phyloP scores from a whole-genome alignment of 2,113 vertebrate genomes.

The Heloderma charlesbogerti region DNA sequence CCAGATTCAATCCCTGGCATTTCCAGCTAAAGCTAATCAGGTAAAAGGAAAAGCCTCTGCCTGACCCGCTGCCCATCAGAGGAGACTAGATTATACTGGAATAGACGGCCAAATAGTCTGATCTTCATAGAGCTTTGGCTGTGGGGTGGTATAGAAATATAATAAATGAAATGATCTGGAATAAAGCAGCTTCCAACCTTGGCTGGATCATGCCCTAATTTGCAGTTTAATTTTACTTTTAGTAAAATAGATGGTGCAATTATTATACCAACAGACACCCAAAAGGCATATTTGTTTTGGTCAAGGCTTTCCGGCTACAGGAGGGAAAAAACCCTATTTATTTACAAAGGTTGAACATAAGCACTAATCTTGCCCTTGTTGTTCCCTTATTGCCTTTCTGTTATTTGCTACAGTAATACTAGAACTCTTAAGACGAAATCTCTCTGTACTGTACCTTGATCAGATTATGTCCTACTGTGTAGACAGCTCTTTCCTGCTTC shows the following conservation, averaged over 20 bases:
- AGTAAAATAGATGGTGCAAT: background rate
- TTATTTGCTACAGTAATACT: background rate
- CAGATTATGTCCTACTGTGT: constrained; percentile 91
- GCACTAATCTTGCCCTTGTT: background rate
- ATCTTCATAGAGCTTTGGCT: too few relatives aligned
- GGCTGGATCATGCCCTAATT: background rate
- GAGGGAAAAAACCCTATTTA: background rate
- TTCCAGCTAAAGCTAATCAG: background rate
- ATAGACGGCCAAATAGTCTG: background rate
- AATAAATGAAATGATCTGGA: too few relatives aligned
- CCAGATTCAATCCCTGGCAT: background rate
- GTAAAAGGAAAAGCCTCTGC: background rate
- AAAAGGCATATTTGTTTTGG: background rate
- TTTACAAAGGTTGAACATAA: background rate
- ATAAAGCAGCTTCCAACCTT: background rate
- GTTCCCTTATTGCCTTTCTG: background rate
- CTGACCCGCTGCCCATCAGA: background rate
- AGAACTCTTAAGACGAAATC: constrained; percentile 27
- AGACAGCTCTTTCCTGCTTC: constrained; percentile 77
- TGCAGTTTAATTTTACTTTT: constrained; percentile 27
- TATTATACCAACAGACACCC: constrained; percentile 24
- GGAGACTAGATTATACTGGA: background rate
- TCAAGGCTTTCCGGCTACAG: background rate
- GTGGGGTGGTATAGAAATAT: too few relatives aligned
- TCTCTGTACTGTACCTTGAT: constrained; percentile 86